Base-by-base conservation (phyloP, 2,888 invertebrate genomes). In the Empis livida region DNA sequence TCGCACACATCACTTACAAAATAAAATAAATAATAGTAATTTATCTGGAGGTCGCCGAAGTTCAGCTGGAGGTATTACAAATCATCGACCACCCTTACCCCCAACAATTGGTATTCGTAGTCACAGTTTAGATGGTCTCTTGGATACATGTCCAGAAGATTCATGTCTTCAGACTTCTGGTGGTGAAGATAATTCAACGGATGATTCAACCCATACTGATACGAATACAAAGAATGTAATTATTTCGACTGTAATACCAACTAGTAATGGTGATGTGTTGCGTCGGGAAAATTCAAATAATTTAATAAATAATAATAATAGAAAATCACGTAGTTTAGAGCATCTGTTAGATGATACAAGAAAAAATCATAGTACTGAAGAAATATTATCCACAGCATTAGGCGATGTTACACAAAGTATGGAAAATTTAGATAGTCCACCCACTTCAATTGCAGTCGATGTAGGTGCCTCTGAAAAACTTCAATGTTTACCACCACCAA, bases 301-400 rank as follows among this genome's bases (percentile, higher is more conserved):
- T 48, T 48, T 55, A 49, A 59, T 55, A 41, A 59, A 60, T 3
- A 61, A 61, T 53, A 57, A 59, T 11, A 67, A 69, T 55, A 61
- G 76, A 50, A 71, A 77, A 56, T 80, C 81, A 40, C 76, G 78
- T 43, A 80, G 80, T 59, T 67, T 80, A 50, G 80, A 81, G 58
- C 79, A 77, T 49, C 71, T 80, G 16, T 61, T 80, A 43, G 76
- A 79, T 54, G 63, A 65, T 49, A 58, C 60, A 41, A 59, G 60
- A n/a, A 49, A 49, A n/a, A n/a, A 4, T 8, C 32, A 4, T 13
- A 20, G 5, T 20, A 3, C 20, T 5, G 20, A 20, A 3, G 57
- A 57, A 44, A 53, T 65, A 9, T 49, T 60, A 47, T 50, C 49
- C 16, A 55, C 52, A 35, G 61, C 59, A 11, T 59, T 56, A 31